Evolutionary conservation across 2,797 vertebrate genomes (phyloP), one percentile per base, ranked within the genome.

Genomic region (Rhinogobio ventralis): DNA sequence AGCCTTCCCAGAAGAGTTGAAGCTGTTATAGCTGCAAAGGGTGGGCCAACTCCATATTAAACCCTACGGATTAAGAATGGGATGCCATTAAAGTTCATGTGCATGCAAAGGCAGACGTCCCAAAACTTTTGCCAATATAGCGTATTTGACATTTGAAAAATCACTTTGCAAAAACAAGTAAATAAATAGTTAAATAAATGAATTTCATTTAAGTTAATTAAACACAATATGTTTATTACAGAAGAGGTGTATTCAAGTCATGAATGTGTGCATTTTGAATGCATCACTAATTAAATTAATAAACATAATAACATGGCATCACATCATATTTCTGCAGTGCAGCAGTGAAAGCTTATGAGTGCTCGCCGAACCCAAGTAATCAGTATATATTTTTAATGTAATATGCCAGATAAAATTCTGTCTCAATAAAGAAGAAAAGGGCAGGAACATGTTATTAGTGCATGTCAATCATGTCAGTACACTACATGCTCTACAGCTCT

Each of bases 341-440:
- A 49, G 45, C 23, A 68, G 49, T 28, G 49, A 5, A 81, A 33
- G 53, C 33, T 25, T 46, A 45, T 28, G 1, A 72, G 11, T 4
- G 14, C 14, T 7, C 6, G 1, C n/a, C 66, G 14, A 77, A 82
- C 23, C 36, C 42, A 36, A 39, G 42, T 23, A 5, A 42, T 15
- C 7, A 7, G 46, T 76, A 53, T 76, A 53, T 68, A 77, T 45
- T 14, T 67, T 62, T 46, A 49, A 49, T 64, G 15, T 17, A 68
- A 68, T 19, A 10, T 62, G 42, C 53, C 53, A 71, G 51, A 36
- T 72, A 25, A 17, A 39, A 62, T 62, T 72, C 19, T 42, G 7
- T 45, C 53, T 19, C 39, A 69, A 69, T 79, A 79, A 66, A 73
- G 30, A 73, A 72, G 23, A 79, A 73, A 79, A 66, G 30, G 30